Conservation (phyloP, 2,888 invertebrate species). For the Leptothorax acervorum region DNA sequence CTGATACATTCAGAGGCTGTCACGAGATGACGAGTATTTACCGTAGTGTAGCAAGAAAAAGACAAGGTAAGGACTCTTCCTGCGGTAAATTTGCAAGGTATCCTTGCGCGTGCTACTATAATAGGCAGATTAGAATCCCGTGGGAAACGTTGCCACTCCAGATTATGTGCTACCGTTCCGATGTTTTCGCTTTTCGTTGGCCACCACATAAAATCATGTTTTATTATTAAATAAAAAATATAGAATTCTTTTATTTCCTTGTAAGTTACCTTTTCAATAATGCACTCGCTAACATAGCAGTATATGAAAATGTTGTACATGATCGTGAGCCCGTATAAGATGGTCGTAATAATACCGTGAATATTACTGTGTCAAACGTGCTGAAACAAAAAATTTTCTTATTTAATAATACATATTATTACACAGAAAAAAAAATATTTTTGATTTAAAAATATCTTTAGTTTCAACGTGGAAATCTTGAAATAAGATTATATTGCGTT, state of each 20-base stretch:
- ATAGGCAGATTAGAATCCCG: constrained; percentile 53
- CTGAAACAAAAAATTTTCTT: constrained; percentile 9
- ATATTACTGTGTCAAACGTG: constrained; percentile 48
- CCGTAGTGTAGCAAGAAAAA: constrained; percentile 64
- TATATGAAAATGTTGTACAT: constrained; percentile 63
- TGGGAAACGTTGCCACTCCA: constrained; percentile 58
- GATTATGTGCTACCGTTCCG: constrained; percentile 55
- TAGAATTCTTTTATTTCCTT: background rate
- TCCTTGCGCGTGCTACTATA: constrained; percentile 54
- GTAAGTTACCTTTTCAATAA: constrained; percentile 60
- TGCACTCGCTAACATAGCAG: constrained; percentile 66
- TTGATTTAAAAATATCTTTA: too few species aligned
- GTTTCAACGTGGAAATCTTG: too few species aligned
- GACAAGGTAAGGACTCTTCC: constrained; percentile 65
- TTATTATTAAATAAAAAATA: background rate
- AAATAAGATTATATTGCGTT: too few species aligned
- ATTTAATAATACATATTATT: background rate
- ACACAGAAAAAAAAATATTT: too few species aligned
- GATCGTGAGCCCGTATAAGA: constrained; percentile 57
- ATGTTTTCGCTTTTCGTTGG: constrained; percentile 60
- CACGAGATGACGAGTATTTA: constrained; percentile 44
- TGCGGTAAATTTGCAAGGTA: constrained; percentile 63
- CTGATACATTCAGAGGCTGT: background rate
- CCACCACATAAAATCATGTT: background rate
- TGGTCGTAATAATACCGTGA: constrained; percentile 50